phyloP scores from a whole-genome alignment of 2,797 vertebrate genomes.

The Gallinago stenura region DNA sequence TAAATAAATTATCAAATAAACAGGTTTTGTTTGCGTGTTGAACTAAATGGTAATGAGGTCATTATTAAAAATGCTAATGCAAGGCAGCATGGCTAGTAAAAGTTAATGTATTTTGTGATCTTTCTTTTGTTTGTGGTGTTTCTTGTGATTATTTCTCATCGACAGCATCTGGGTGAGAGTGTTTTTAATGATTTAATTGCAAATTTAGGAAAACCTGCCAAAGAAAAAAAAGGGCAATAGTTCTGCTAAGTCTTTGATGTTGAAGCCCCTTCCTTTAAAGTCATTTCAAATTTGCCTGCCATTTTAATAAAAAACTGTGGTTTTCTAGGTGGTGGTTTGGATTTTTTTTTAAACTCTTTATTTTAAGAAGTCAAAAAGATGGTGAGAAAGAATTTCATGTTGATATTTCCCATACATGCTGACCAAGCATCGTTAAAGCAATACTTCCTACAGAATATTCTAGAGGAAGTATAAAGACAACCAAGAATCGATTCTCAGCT shows the following conservation, averaged over 20 bases:
- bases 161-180: constrained; percentile 14
- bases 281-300: not conserved
- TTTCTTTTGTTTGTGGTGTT: constrained; percentile 53
- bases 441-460: constrained; percentile 40
- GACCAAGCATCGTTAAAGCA: constrained; percentile 14
- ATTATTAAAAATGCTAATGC: constrained; percentile 74
- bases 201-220: constrained; percentile 15
- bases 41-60: constrained; percentile 55
- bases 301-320: not conserved
- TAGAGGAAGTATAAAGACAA: constrained; percentile 25
- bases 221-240: not conserved
- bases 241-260: not conserved
- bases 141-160: constrained; percentile 26
- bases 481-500: constrained; percentile 26
- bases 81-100: not conserved
- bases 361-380: not conserved
- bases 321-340: not conserved
- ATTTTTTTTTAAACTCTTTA: not conserved
- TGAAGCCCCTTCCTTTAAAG: not conserved
- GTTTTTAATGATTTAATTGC: constrained; percentile 46
- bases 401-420: not conserved
- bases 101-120: constrained; percentile 58
- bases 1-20: constrained; percentile 57
- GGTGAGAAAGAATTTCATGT: not conserved
- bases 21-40: constrained; percentile 46